Conservation (phyloP, 2,113 vertebrate species). For the Gracilinanus agilis region DNA sequence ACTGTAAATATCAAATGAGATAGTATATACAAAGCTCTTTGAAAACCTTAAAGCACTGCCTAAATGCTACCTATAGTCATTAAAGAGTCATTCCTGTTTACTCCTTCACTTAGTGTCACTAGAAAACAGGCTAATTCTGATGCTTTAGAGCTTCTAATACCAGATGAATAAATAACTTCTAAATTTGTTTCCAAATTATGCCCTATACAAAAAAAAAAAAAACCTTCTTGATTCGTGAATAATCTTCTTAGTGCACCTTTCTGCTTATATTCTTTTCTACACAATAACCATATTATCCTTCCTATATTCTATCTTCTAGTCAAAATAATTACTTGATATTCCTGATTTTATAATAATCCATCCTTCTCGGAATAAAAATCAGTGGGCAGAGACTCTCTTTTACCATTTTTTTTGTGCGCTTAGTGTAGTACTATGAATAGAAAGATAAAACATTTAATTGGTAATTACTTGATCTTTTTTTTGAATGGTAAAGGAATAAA, state of each 20-base stretch:
- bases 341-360: neutral
- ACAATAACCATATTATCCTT: neutral
- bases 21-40: neutral
- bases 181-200: neutral
- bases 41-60: neutral
- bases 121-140: neutral
- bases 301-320: neutral
- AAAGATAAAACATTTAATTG: neutral
- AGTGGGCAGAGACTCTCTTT: too few species aligned
- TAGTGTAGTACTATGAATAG: neutral
- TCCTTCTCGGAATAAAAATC: neutral
- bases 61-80: neutral
- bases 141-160: neutral
- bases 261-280: neutral
- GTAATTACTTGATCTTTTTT: neutral
- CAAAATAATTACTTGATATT: neutral
- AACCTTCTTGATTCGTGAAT: neutral
- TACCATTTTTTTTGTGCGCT: neutral
- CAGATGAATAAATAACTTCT: neutral
- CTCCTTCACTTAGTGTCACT: neutral
- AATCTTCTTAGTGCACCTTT: neutral
- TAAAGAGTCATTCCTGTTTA: neutral
- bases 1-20: neutral
- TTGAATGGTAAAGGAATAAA: neutral
- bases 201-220: neutral